Evolutionary conservation across 2,113 vertebrate species (phyloP), one percentile per base, ranked within the genome.

Genomic region (Struthio camelus): DNA sequence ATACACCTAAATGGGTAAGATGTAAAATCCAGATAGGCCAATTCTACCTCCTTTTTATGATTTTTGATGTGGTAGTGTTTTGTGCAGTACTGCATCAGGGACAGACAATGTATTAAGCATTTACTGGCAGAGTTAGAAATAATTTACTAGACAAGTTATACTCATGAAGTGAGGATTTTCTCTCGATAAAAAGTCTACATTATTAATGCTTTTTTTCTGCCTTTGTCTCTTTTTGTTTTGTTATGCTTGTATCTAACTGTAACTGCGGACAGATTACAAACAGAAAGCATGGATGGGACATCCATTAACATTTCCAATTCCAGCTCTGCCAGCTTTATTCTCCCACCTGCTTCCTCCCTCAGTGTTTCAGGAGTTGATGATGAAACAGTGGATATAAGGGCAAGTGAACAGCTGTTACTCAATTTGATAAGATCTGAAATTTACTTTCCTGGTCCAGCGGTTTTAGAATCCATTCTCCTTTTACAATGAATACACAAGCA

Each of bases 321-420:
- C 58, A 96, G 94, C 72, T 98, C 98, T 18, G 98, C 98, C 30
- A 98, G 97, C 75, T 99, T 99, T 96, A 98, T 92, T 28, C 98
- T 99, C 62, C 99, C 99, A 9, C 42, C 95, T 24, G 90, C 98
- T 75, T 97, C 97, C 19, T 96, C 97, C 87, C 80, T 98, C 44
- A 83, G 97, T 36, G 20, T 98, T 80, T 80, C 93, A 66, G 96
- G 95, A 87, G 94, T 69, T 24, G n/a, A 83, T 44, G 96, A 96
- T 10, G 98, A 99, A 86, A 98, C 98, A 8, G 98, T 99, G 97
- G 99, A 99, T 95, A 97, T 99, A 87, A 97, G 99, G 97, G 99
- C 99, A 98, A 98, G 98, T 97, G 81, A 91, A 82, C 32, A 76
- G 65, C 9, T 96, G 95, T 87, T 84, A 53, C 65, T 38, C 80